Evolutionary conservation across 2,113 vertebrate genomes (phyloP), one percentile per base, ranked within the genome.

Genomic region (Percina caprodes): DNA sequence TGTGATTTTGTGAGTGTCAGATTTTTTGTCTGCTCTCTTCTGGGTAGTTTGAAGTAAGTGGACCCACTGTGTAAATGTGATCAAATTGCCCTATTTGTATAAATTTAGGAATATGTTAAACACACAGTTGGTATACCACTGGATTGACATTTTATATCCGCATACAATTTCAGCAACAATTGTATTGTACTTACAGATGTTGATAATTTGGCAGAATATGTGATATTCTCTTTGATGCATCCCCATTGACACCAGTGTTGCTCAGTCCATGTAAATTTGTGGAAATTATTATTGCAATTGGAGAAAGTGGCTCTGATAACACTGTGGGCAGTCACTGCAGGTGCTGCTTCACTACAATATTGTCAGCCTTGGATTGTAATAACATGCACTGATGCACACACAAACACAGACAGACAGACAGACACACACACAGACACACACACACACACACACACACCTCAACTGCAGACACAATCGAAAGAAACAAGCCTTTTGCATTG

Each of bases 371-470:
- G 65, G 72, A 88, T 61, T 83, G 77, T 81, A 82, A 85, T 85
- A 83, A 80, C 80, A 85, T 79, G 77, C 82, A 70, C 69, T 59
- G 46, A 56, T 85, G 88, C 77, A 66, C 75, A 78, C 66, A 81
- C 26, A 81, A 19, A 79, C 65, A 81, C 51, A 71, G 35, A 39
- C 63, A 85, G 9, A 39, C 39, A 39, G 2, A 39, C 39, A 39
- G 0, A 11, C 63, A 82, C 45, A 69, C 76, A 42, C 39, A 42
- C 39, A 42, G 1, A 42, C 39, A 42, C 39, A 42, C 9, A 42
- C 39, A 42, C 74, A 63, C 69, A 82, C 24, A 78, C 9, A 80
- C 63, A 85, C 54, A 79, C 51, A 69, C 71, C 75, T 78, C 61
- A 80, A 75, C 77, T 69, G 69, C 71, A 82, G 75, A 77, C 84